phyloP scores from a whole-genome alignment of 2,888 invertebrate species.

The Dendrolimus houi region DNA sequence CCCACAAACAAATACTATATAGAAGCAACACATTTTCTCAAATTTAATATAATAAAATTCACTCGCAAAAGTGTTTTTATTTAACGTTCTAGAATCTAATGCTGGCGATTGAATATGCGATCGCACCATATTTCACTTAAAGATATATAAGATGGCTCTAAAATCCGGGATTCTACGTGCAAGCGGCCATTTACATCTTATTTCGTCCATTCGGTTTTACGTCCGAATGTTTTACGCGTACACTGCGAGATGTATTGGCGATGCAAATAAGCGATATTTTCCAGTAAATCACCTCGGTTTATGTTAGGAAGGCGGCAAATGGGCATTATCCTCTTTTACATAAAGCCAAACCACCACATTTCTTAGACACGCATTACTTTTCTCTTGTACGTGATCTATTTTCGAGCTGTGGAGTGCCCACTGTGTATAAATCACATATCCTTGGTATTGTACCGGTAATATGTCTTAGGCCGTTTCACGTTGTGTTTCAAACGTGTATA shows the following conservation, averaged over 20 bases:
- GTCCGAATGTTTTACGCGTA: slow-evolving; percentile 47
- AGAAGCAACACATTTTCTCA: slow-evolving; percentile 23
- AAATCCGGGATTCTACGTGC: slow-evolving; percentile 51
- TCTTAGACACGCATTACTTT: slow-evolving; percentile 42
- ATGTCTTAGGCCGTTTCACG: no score
- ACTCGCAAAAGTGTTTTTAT: slow-evolving; percentile 18
- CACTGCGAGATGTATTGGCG: slow-evolving; percentile 45
- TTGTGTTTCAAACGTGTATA: no score
- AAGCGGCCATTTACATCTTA: slow-evolving; percentile 54
- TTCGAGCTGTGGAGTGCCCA: slow-evolving; percentile 26
- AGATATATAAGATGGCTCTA: slow-evolving; percentile 49
- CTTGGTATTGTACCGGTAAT: no score
- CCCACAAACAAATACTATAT: slow-evolving; percentile 24
- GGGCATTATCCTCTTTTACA: slow-evolving; percentile 41
- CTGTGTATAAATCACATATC: slow-evolving; percentile 41
- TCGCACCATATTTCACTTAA: slow-evolving; percentile 46
- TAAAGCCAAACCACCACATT: slow-evolving; percentile 44
- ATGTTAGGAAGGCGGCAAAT: slow-evolving; percentile 38
- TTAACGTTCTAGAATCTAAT: slow-evolving; percentile 29
- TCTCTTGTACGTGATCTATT: slow-evolving; percentile 34
- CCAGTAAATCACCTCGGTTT: slow-evolving; percentile 50
- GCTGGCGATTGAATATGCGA: slow-evolving; percentile 44
- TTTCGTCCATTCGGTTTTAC: slow-evolving; percentile 56
- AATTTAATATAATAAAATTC: slow-evolving; percentile 17
- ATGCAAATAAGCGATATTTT: slow-evolving; percentile 63